These are phyloP conservation scores for Delichon dasypus DNA, from an alignment of 2,797 vertebrate genomes.

Conservation along the genomic window DNA sequence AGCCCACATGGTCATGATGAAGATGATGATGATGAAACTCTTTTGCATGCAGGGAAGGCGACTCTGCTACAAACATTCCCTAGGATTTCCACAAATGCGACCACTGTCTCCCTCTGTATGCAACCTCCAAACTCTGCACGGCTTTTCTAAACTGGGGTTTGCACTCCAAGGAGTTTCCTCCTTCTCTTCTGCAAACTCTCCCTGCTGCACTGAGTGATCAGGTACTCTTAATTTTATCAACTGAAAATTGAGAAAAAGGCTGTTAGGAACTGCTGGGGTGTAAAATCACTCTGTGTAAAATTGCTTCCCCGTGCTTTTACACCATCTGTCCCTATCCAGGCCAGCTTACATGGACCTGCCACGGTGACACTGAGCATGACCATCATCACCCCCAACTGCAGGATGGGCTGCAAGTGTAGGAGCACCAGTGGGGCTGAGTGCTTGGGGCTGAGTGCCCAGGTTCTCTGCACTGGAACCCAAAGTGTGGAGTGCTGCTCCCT, in stretches of 20 bases:
- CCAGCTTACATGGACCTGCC: neutral
- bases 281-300: neutral
- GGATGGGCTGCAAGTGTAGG: neutral
- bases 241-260: neutral
- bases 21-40: constrained; percentile 29
- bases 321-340: neutral
- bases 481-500: neutral
- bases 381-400: neutral
- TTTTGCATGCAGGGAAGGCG: constrained; percentile 57
- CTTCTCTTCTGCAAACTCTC: neutral
- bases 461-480: neutral
- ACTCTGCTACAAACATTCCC: neutral
- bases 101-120: neutral
- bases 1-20: constrained; percentile 30
- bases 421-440: neutral
- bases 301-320: neutral
- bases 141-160: neutral
- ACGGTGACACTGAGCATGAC: neutral
- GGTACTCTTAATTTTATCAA: neutral
- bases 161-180: neutral
- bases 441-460: neutral
- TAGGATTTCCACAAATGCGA: neutral
- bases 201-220: neutral
- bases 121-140: neutral
- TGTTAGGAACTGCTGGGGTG: neutral